phyloP scores from a whole-genome alignment of 2,113 vertebrate genomes.

The Serinus canaria region DNA sequence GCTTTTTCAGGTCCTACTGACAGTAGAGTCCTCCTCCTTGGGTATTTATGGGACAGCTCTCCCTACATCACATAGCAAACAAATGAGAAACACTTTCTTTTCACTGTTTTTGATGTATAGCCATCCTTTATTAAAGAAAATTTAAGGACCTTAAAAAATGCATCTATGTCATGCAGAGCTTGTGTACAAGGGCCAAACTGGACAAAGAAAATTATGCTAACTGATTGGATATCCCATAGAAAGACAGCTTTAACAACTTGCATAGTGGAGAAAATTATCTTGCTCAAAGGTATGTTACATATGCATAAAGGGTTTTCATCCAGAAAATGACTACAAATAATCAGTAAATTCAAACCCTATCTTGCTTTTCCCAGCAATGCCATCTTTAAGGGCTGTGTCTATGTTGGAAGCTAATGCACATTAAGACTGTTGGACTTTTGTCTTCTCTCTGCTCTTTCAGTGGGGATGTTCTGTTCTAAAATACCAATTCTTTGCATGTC shows the following conservation, averaged over 20 bases:
- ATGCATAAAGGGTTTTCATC: neutral
- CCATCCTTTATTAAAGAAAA: neutral
- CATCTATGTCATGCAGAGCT: accelerated
- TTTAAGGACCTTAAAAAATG: neutral
- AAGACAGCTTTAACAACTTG: neutral
- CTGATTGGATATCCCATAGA: neutral
- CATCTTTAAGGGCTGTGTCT: neutral
- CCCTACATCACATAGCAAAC: neutral
- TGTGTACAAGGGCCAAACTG: neutral
- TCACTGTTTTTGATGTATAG: neutral
- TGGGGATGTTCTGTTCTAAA: slow-evolving; percentile 33
- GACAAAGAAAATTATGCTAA: neutral
- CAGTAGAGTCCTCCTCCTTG: neutral
- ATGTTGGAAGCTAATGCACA: neutral
- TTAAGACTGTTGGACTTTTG: neutral
- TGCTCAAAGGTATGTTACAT: neutral
- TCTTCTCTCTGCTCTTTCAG: neutral
- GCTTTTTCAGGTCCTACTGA: neutral
- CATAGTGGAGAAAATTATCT: neutral
- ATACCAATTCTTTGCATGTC: neutral
- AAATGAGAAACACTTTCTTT: neutral
- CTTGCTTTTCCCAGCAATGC: neutral
- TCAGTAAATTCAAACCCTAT: neutral
- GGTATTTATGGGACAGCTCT: neutral
- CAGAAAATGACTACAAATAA: neutral